Conservation (phyloP, 2,888 invertebrate genomes). For the Rhaphigaster nebulosa region DNA sequence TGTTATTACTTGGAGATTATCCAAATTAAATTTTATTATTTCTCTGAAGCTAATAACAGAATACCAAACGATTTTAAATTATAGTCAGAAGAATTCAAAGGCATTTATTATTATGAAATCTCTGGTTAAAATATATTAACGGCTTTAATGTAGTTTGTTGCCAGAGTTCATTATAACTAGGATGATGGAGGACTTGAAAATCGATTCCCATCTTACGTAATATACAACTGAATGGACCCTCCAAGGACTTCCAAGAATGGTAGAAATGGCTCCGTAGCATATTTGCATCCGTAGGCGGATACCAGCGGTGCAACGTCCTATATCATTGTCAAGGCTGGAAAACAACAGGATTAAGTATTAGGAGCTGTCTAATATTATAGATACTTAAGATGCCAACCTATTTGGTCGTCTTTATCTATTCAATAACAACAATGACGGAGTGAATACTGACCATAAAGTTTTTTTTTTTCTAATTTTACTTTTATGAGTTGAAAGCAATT, state of each 20-base stretch:
- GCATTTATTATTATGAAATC: too few species aligned
- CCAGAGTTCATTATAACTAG: not conserved
- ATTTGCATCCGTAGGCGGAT: not conserved
- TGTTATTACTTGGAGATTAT: too few species aligned
- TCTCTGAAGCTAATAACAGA: too few species aligned
- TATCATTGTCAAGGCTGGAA: conserved; percentile 3
- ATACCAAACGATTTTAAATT: too few species aligned
- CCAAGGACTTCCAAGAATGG: conserved; percentile 9
- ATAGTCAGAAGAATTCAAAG: too few species aligned
- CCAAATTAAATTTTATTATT: too few species aligned
- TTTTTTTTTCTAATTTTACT: too few species aligned
- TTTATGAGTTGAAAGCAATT: too few species aligned
- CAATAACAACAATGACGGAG: not conserved
- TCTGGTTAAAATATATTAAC: too few species aligned
- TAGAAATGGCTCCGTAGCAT: not conserved
- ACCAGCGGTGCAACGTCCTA: not conserved
- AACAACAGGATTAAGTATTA: not conserved
- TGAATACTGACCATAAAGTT: not conserved
- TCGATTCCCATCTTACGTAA: not conserved
- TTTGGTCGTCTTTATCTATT: not conserved
- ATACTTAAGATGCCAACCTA: not conserved
- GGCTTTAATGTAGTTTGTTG: too few species aligned
- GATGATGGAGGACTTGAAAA: not conserved
- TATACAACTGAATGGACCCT: not conserved
- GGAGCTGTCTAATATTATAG: not conserved